Conservation (phyloP, 2,113 vertebrate species). For the Oxyruncus cristatus region DNA sequence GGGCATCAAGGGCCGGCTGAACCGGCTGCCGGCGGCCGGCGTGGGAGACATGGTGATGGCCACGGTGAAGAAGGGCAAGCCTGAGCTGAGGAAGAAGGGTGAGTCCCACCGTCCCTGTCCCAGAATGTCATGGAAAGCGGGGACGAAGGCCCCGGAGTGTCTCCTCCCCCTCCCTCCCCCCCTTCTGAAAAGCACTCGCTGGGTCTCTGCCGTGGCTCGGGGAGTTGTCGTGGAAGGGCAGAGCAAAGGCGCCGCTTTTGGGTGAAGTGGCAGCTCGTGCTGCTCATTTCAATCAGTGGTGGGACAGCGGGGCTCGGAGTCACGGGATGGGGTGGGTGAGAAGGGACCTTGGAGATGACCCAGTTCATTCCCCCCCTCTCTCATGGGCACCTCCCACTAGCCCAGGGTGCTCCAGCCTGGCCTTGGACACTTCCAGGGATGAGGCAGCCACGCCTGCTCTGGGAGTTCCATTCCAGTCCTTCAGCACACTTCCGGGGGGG, state of each 20-base stretch:
- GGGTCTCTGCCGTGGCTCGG: neutral
- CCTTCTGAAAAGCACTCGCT: neutral
- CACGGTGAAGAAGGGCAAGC: constrained; percentile 18
- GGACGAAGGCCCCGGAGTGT: rapidly evolving
- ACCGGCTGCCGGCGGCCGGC: constrained; percentile 6
- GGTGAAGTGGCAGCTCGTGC: constrained; percentile 23
- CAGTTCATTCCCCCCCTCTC: too few species aligned
- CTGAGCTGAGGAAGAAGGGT: constrained; percentile 1
- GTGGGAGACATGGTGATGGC: constrained; percentile 15
- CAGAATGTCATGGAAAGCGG: rapidly evolving
- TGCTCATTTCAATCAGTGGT: neutral
- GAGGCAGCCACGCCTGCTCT: neutral
- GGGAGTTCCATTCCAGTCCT: neutral
- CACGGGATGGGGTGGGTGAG: rapidly evolving
- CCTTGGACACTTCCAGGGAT: neutral
- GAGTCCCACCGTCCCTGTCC: rapidly evolving
- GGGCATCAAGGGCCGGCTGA: constrained; percentile 12
- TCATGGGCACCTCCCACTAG: rapidly evolving
- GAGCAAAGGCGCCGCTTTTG: neutral
- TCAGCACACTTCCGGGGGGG: neutral
- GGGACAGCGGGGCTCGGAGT: rapidly evolving
- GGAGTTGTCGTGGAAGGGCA: constrained; percentile 30
- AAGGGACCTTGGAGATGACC: rapidly evolving
- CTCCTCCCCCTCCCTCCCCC: neutral
- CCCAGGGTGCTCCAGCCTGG: neutral